phyloP scores from a whole-genome alignment of 2,888 invertebrate genomes.

The Coelogynopora nodosa region DNA sequence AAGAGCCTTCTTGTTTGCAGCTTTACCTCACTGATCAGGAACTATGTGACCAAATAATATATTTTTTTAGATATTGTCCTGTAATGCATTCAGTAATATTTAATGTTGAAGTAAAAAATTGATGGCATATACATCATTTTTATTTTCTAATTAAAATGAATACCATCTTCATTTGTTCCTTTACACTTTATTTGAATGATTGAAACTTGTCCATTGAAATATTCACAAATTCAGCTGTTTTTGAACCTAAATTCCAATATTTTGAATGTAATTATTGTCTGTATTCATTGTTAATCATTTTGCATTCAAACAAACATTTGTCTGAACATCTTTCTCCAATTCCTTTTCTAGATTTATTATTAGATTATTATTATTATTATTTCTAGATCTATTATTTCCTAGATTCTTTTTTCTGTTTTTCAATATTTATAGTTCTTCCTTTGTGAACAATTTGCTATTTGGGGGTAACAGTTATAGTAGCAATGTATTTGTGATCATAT shows the following conservation, averaged over 20 bases:
- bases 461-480: neutral
- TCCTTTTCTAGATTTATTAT: neutral
- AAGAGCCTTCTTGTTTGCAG: neutral
- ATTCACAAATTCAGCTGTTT: neutral
- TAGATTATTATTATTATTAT: neutral
- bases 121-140: neutral
- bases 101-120: neutral
- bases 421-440: neutral
- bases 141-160: neutral
- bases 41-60: neutral
- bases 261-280: neutral
- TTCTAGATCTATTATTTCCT: neutral
- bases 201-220: neutral
- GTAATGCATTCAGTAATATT: neutral
- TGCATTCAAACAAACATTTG: neutral
- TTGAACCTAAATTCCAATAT: neutral
- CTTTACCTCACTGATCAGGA: neutral
- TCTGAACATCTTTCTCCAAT: neutral
- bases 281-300: neutral
- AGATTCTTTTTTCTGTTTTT: neutral
- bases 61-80: neutral
- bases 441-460: neutral
- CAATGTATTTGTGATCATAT: neutral
- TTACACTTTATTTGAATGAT: neutral
- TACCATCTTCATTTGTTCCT: neutral